Evolutionary conservation across 2,888 invertebrate genomes (phyloP).

Genomic region (Rotaria socialis): DNA sequence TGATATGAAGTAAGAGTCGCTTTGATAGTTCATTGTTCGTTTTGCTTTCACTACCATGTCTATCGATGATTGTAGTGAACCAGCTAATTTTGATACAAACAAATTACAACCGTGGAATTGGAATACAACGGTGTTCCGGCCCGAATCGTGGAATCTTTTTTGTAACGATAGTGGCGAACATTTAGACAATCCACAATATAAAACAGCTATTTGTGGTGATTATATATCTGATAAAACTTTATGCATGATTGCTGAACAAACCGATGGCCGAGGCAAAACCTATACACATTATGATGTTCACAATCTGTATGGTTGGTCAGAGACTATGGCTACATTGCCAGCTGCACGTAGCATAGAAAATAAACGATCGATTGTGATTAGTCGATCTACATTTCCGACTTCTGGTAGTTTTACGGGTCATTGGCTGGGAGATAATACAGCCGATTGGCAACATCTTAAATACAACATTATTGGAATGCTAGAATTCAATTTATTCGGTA

Average conservation of each 20-base stretch:
- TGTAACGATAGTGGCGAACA: constrained; percentile 51
- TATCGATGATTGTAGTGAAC: constrained; percentile 53
- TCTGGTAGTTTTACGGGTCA: constrained; percentile 63
- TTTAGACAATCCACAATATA: constrained; percentile 54
- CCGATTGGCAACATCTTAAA: constrained; percentile 65
- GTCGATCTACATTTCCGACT: constrained; percentile 58
- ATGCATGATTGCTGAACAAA: constrained; percentile 50
- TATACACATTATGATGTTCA: constrained; percentile 71
- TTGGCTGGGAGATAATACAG: constrained; percentile 77
- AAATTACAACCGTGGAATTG: constrained; percentile 46
- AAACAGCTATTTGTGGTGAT: constrained; percentile 47
- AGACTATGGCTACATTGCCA: constrained; percentile 70
- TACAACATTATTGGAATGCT: constrained; percentile 49
- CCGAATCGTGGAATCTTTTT: constrained; percentile 55
- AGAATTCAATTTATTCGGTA: constrained; percentile 57
- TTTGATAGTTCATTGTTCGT: too few relatives aligned
- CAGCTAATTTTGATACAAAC: constrained; percentile 52
- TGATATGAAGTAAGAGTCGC: constrained; percentile 47
- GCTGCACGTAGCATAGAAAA: constrained; percentile 53
- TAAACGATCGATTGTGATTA: constrained; percentile 57
- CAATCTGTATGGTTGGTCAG: constrained; percentile 72
- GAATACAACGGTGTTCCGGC: background rate
- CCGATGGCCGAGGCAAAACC: constrained; percentile 47
- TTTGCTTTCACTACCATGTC: too few relatives aligned
- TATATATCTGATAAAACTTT: constrained; percentile 51